Evolutionary conservation across 1,140 invertebrate genomes (phyloP).

Genomic region (Rhagoletis zephyria): DNA sequence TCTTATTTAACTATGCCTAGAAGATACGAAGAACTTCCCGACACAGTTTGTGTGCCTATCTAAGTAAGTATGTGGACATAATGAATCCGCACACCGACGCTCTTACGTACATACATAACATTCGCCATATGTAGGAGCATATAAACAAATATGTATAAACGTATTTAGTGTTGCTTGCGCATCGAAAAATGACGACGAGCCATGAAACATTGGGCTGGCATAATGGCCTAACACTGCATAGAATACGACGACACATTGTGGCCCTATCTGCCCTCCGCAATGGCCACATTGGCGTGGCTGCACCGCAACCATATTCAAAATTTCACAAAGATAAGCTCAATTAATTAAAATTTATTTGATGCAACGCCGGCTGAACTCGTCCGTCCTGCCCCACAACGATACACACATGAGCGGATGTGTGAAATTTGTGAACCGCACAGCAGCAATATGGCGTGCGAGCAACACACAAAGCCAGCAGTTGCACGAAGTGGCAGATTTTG

Average conservation of each 20-base stretch:
- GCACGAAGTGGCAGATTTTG: background rate
- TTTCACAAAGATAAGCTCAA: slow-evolving; percentile 26
- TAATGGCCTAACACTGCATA: background rate
- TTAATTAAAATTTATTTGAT: slow-evolving; percentile 49
- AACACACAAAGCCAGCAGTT: background rate
- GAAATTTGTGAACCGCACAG: background rate
- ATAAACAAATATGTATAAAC: background rate
- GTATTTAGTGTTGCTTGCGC: background rate
- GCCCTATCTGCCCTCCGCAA: background rate
- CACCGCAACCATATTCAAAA: slow-evolving; percentile 8
- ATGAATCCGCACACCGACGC: too few species aligned
- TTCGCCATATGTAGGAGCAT: background rate
- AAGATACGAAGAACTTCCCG: too few species aligned
- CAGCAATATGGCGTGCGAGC: background rate
- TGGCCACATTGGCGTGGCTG: background rate
- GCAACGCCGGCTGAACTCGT: background rate
- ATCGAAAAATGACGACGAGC: background rate
- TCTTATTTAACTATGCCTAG: too few species aligned
- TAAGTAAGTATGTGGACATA: too few species aligned
- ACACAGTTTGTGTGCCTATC: too few species aligned
- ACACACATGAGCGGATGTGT: background rate
- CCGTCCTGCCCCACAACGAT: background rate
- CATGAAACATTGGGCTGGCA: background rate
- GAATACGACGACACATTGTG: background rate
- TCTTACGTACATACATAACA: background rate